Conservation (phyloP, 2,113 vertebrate genomes). For the Arvicanthis niloticus region DNA sequence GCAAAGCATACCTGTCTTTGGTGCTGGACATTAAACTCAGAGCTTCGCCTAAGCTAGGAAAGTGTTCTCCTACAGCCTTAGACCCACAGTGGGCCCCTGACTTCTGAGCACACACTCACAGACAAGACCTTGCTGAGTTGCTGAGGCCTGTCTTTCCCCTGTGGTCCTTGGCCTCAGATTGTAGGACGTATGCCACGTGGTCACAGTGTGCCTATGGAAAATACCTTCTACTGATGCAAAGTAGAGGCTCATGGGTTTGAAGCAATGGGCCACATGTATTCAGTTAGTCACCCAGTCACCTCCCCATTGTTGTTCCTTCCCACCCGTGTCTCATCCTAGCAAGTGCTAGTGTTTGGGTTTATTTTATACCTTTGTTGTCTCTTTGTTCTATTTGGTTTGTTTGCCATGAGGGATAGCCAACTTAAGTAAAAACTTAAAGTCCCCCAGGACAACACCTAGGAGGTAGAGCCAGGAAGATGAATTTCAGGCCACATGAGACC, state of each 20-base stretch:
- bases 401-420: conserved; percentile 18
- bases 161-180: not conserved
- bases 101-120: not conserved
- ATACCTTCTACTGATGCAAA: not conserved
- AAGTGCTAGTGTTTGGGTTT: not conserved
- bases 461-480: not conserved
- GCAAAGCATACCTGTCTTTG: not conserved
- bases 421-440: not conserved
- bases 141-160: not conserved
- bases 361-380: not conserved
- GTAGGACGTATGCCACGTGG: not conserved
- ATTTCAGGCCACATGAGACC: not conserved
- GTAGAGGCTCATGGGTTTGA: not conserved
- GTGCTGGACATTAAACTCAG: not conserved
- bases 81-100: not conserved
- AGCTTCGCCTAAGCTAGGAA: not conserved
- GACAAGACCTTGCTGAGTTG: not conserved
- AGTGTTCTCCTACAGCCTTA: not conserved
- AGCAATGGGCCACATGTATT: not conserved
- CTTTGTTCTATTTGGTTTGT: conserved; percentile 19
- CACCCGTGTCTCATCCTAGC: not conserved
- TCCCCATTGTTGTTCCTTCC: not conserved
- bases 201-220: not conserved
- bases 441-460: no score
- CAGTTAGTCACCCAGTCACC: not conserved